Conservation (phyloP, 2,797 vertebrate genomes). For the Delichon dasypus region DNA sequence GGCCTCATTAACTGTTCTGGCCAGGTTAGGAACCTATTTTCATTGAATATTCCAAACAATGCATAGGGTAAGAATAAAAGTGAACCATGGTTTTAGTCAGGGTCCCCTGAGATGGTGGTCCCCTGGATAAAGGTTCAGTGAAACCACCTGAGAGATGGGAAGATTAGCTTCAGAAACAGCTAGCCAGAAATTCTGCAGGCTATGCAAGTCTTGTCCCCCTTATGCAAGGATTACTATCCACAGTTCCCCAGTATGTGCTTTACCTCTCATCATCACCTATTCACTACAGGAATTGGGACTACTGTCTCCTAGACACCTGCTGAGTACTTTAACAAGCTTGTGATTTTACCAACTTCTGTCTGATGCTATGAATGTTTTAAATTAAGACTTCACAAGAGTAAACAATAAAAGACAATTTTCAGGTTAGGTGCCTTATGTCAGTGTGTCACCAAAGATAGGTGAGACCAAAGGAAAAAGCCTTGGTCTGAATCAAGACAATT, state of each 20-base stretch:
- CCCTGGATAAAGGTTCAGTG: neutral
- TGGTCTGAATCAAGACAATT: neutral
- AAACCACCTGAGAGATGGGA: neutral
- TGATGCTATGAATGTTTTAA: neutral
- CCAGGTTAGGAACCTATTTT: neutral
- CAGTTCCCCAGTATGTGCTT: neutral
- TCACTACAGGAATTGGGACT: neutral
- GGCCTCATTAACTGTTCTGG: neutral
- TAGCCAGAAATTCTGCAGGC: neutral
- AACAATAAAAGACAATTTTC: neutral
- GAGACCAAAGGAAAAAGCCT: neutral
- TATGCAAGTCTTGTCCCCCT: neutral
- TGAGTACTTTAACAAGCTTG: neutral
- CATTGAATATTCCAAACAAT: neutral
- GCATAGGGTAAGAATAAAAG: neutral
- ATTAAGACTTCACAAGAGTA: neutral
- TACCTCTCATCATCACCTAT: neutral
- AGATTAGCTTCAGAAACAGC: neutral
- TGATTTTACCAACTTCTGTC: neutral
- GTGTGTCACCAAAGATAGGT: neutral
- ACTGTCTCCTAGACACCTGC: neutral
- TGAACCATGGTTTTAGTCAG: neutral
- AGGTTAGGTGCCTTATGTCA: neutral
- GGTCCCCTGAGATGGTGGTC: neutral
- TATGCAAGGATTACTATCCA: neutral